phyloP scores from a whole-genome alignment of 2,888 invertebrate species.

The Drosophila buzzatii region DNA sequence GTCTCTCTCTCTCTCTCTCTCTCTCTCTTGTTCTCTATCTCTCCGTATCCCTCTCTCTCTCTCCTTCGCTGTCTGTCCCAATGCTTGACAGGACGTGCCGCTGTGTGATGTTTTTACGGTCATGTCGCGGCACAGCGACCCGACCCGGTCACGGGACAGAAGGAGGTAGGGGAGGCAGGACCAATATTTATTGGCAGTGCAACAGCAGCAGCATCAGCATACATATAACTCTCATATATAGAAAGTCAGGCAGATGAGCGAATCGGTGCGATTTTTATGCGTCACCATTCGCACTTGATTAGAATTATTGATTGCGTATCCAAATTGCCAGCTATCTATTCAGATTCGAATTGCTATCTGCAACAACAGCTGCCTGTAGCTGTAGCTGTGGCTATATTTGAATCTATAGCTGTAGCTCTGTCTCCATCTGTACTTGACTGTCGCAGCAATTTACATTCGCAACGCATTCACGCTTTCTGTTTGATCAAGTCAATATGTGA shows the following conservation, averaged over 20 bases:
- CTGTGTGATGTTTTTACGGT: slow-evolving; percentile 74
- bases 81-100: slow-evolving; percentile 50
- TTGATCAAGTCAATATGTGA: slow-evolving; percentile 8
- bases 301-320: slow-evolving; percentile 80
- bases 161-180: slow-evolving; percentile 23
- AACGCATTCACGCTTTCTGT: slow-evolving; percentile 28
- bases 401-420: slow-evolving; percentile 4
- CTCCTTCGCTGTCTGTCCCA: slow-evolving; percentile 32
- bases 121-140: slow-evolving; percentile 51
- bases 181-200: slow-evolving; percentile 56
- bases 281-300: slow-evolving; percentile 80
- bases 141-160: background rate
- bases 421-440: slow-evolving; percentile 8
- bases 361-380: slow-evolving; percentile 12
- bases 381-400: slow-evolving; percentile 5
- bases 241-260: slow-evolving; percentile 60
- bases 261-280: slow-evolving; percentile 70
- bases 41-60: background rate
- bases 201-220: slow-evolving; percentile 30
- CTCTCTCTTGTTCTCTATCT: background rate
- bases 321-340: slow-evolving; percentile 59
- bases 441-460: slow-evolving; percentile 23
- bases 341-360: slow-evolving; percentile 23
- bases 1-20: slow-evolving; percentile 33
- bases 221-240: background rate